Percentiles rank a stretch among this genome's conserved stretches.
Conservation (phyloP, 1,140 invertebrate species). For the Bombus waltoni region DNA sequence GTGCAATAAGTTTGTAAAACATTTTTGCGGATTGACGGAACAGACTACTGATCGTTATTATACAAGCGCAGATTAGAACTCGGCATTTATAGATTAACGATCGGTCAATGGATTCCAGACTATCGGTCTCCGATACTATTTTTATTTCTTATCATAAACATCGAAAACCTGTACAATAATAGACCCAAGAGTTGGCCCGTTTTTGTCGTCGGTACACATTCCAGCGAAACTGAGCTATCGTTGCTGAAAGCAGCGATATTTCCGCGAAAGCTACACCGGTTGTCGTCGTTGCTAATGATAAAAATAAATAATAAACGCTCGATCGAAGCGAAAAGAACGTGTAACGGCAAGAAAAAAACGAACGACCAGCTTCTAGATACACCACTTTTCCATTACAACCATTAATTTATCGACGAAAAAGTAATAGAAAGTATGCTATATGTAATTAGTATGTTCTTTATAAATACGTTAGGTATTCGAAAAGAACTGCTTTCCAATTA, state of each 20-base stretch:
- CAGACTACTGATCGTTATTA: slow-evolving; percentile 10
- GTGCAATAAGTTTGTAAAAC: slow-evolving; percentile 5
- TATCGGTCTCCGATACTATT: slow-evolving; percentile 37
- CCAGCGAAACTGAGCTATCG: slow-evolving; percentile 1
- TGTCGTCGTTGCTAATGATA: background rate
- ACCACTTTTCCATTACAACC: background rate
- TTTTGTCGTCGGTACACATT: background rate
- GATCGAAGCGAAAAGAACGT: background rate
- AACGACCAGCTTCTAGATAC: background rate
- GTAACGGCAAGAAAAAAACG: slow-evolving; percentile 15
- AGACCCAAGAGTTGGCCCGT: slow-evolving; percentile 11
- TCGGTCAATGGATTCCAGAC: slow-evolving; percentile 26
- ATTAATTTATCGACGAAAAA: background rate
- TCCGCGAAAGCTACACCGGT: slow-evolving; percentile 14
- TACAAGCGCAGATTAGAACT: slow-evolving; percentile 4
- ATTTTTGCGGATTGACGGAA: slow-evolving; percentile 46
- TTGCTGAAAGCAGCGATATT: background rate
- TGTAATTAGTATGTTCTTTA: background rate
- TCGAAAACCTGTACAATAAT: slow-evolving; percentile 23
- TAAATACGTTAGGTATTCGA: background rate
- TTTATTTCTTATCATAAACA: slow-evolving; percentile 43
- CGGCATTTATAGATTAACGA: slow-evolving; percentile 69
- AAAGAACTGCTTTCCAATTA: background rate
- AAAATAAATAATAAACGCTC: slow-evolving; percentile 6
- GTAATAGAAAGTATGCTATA: background rate